Base-by-base conservation (phyloP, 1,140 invertebrate genomes). In the Eumaeus atala region DNA sequence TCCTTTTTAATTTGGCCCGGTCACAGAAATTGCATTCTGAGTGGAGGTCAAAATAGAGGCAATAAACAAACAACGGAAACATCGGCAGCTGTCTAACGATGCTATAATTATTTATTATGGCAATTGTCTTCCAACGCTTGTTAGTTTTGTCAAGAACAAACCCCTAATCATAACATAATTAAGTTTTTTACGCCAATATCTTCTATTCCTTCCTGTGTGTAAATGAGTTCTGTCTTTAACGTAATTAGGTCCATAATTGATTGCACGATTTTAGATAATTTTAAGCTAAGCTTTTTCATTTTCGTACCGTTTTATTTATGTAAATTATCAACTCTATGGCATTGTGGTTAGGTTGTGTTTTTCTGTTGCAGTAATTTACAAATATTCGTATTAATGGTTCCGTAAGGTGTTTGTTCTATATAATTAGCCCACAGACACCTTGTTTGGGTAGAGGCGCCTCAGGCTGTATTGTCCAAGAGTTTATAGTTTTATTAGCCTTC, bases 151-250 rank as follows among this genome's bases (percentile, higher is more conserved):
- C 63, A 72, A 62, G 60, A 75, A 67, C 66, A 68, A 76, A 83
- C 79, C 78, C 72, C 67, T 77, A 83, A 85, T 85, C 79, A 83
- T 85, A 77, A 74, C 67, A 64, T 73, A 82, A 85, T 83, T 83
- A 83, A 76, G 65, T 59, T 61, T 80, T 82, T 80, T 78, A 83
- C 79, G 77, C 79, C 79, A 85, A 83, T 85, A 14, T 44, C 14
- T 9, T 44, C 40, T 16, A 40, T 40, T 40, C 14, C 21, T 28
- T 28, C 21, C 21, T 28, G 21, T 16, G 17, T 16, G 40, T 36
- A 49, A 49, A 37, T 52, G 51, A 61, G 49, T 59, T 50, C 56
- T 21, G 53, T 18, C 58, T 63, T 58, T 58, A 60, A 38, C 21
- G 9, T 14, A 14, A 56, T 60, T 60, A 56, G 48, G 58, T 66